These are phyloP conservation scores for Poecilia gillii DNA, from an alignment of 2,797 vertebrate genomes.

Conservation along the genomic window DNA sequence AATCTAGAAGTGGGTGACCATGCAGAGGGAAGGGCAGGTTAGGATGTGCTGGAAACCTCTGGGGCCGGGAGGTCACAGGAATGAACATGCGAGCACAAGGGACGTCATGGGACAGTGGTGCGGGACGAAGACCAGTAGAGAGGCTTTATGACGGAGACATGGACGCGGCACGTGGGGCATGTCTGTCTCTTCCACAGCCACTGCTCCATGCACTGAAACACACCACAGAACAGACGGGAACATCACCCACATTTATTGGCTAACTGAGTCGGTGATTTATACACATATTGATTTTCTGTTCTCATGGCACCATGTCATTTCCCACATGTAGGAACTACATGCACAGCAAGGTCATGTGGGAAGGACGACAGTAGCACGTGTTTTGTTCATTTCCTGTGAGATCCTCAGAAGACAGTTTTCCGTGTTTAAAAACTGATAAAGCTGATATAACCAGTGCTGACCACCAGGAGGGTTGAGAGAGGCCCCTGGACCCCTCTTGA, in stretches of 20 bases:
- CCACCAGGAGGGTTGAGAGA: fast-evolving
- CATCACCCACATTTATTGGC: background rate
- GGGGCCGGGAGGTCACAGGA: slow-evolving; percentile 17
- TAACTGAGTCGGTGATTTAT: slow-evolving; percentile 4
- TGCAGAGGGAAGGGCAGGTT: slow-evolving; percentile 22
- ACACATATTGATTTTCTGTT: slow-evolving; percentile 45
- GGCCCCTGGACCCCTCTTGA: too few species aligned
- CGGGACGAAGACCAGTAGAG: slow-evolving; percentile 65
- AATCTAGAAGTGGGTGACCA: slow-evolving; percentile 8
- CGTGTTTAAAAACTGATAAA: background rate
- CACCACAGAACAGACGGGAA: slow-evolving; percentile 33
- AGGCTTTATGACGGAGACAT: slow-evolving; percentile 59
- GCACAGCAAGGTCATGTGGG: background rate
- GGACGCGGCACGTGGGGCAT: slow-evolving; percentile 56
- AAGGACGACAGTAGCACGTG: slow-evolving; percentile 7
- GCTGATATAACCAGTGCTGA: background rate
- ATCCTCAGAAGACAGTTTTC: background rate
- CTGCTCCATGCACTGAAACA: slow-evolving; percentile 76
- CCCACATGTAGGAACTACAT: slow-evolving; percentile 24
- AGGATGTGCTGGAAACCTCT: slow-evolving; percentile 9
- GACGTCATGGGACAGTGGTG: slow-evolving; percentile 66
- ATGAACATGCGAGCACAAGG: slow-evolving; percentile 29
- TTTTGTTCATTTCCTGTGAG: background rate
- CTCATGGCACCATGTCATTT: slow-evolving; percentile 46
- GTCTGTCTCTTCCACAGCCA: slow-evolving; percentile 71